A percentile compares a stretch with the other conserved stretches of the same genome.
Conservation (phyloP, 2,797 vertebrate species). For the Melanotaenia trifasciata region DNA sequence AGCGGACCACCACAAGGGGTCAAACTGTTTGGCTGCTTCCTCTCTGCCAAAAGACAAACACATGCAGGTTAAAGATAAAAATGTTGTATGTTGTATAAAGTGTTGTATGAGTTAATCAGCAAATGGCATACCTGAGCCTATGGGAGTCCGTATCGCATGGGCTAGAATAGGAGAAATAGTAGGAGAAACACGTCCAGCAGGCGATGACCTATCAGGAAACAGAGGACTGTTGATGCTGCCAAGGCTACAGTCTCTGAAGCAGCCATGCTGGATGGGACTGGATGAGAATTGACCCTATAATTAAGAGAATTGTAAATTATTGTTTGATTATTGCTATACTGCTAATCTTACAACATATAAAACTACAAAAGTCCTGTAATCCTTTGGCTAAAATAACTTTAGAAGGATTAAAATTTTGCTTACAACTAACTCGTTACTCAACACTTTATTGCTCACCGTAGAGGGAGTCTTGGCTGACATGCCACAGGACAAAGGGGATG, state of each 20-base stretch:
- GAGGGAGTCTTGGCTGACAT: slow-evolving; percentile 84
- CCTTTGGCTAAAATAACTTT: background rate
- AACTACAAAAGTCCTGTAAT: background rate
- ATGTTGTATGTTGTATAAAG: too few species aligned
- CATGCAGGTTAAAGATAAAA: background rate
- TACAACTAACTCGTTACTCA: background rate
- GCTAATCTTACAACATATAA: background rate
- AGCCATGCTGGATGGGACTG: slow-evolving; percentile 92
- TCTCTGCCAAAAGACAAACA: slow-evolving; percentile 76
- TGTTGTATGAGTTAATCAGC: background rate
- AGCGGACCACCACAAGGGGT: slow-evolving; percentile 84
- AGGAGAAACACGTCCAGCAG: slow-evolving; percentile 82
- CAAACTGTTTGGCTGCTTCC: slow-evolving; percentile 80
- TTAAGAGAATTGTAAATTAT: slow-evolving; percentile 2
- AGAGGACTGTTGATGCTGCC: slow-evolving; percentile 90
- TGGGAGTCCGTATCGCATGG: slow-evolving; percentile 82
- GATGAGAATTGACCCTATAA: slow-evolving; percentile 94
- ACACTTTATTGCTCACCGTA: slow-evolving; percentile 81
- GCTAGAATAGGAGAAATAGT: slow-evolving; percentile 90
- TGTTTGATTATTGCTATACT: background rate
- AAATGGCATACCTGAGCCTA: slow-evolving; percentile 81
- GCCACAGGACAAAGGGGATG: slow-evolving; percentile 87
- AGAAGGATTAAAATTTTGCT: background rate
- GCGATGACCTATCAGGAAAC: slow-evolving; percentile 84
- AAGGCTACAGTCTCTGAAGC: slow-evolving; percentile 88